Evolutionary conservation across 2,888 invertebrate species (phyloP).

Genomic region (Cheiracanthium punctorium): DNA sequence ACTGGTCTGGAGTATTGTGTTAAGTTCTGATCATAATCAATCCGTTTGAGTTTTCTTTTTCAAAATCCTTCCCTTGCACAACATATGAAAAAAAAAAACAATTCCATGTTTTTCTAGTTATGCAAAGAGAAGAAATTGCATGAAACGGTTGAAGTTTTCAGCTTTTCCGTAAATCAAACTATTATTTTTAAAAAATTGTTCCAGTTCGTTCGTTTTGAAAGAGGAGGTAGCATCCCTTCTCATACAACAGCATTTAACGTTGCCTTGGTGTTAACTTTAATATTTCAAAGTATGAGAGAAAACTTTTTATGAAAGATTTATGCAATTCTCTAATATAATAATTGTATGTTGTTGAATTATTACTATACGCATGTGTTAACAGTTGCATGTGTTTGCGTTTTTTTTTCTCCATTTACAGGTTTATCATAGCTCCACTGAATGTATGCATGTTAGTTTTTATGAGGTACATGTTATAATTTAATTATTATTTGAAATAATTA

Average conservation of each 20-base stretch:
- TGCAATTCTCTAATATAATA: neutral
- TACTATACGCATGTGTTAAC: conserved; percentile 38
- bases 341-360: neutral
- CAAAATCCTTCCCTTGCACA: neutral
- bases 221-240: too few species aligned
- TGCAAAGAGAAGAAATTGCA: neutral
- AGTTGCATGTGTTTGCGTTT: conserved; percentile 55
- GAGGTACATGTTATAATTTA: conserved; percentile 40
- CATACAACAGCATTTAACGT: neutral
- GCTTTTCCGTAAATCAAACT: neutral
- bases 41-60: neutral
- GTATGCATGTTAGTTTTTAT: conserved; percentile 51
- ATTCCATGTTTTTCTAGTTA: too few species aligned
- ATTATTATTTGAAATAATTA: conserved; percentile 5
- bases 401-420: conserved; percentile 54
- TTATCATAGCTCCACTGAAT: conserved; percentile 36
- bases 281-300: conserved; percentile 9
- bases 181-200: too few species aligned
- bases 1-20: too few species aligned
- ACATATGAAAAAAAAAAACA: too few species aligned
- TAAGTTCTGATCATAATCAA: too few species aligned
- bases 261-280: conserved; percentile 1
- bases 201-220: too few species aligned
- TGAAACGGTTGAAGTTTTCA: neutral
- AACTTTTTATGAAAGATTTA: conserved; percentile 3